Evolutionary conservation across 2,797 vertebrate genomes (phyloP), one percentile per base, ranked within the genome.

Genomic region (Hybognathus amarus): DNA sequence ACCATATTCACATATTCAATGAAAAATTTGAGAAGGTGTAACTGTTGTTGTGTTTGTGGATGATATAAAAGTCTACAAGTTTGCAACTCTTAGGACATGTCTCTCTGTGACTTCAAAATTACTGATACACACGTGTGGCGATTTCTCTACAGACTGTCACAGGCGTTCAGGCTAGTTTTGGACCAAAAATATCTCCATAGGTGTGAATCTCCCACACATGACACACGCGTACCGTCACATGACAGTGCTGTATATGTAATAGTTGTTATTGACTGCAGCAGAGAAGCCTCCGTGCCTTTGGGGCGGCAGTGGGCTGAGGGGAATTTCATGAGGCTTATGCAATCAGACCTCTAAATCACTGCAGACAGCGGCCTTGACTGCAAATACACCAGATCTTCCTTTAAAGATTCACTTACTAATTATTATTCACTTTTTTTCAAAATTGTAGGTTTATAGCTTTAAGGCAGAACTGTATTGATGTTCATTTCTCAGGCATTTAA

Each of bases 331-430:
- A 61, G 67, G 50, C 36, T 69, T 69, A 20, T 30, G 36, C 71
- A 74, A 54, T 74, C 47, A 80, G 38, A 70, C 52, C 67, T 61
- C 18, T 73, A 47, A 54, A 54, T 74, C 47, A 74, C 68, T 71
- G 52, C 68, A n/a, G 38, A 70, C n/a, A 59, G 40, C 50, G 1
- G 38, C 38, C n/a, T 40, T 8, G 22, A 69, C 78, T 80, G 52
- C 24, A 71, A 80, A 71, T 71, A 36, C 22, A 67, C 45, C 30
- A n/a, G 22, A 68, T 54, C 64, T 68, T 33, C 2, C 56, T n/a
- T 63, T 30, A 7, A 63, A 17, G 61, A 69, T 20, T 22, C 50
- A 3, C 22, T 40, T 75, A 40, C 13, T 40, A 24, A 36, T 36
- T 30, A 38, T 36, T 30, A 38, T 56, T 38, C 24, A 17, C 59